Conservation (phyloP, 2,797 vertebrate genomes). For the Acanthis flammea region DNA sequence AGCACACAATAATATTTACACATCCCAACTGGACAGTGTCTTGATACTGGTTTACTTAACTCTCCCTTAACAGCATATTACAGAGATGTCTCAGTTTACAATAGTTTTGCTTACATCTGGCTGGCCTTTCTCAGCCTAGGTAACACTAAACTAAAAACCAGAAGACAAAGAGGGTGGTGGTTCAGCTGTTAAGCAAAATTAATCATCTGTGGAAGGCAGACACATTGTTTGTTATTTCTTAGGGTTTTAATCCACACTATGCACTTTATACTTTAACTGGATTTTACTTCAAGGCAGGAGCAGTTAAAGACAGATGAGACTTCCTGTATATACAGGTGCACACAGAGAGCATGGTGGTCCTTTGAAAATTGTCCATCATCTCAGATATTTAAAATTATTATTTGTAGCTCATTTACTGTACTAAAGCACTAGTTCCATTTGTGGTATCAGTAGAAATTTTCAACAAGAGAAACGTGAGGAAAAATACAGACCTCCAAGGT, state of each 20-base stretch:
- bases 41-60: conserved; percentile 75
- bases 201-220: conserved; percentile 47
- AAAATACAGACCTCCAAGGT: background rate
- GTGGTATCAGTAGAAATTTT: background rate
- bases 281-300: conserved; percentile 52
- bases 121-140: conserved; percentile 37
- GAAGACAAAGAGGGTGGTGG: conserved; percentile 4
- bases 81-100: conserved; percentile 44
- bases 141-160: conserved; percentile 10
- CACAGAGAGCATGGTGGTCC: background rate
- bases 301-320: conserved; percentile 27
- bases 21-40: conserved; percentile 91
- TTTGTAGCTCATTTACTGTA: background rate
- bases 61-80: background rate
- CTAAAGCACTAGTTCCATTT: background rate
- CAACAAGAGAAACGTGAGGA: background rate
- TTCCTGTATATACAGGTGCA: conserved; percentile 2
- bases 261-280: conserved; percentile 76
- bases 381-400: background rate
- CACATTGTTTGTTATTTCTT: conserved; percentile 57
- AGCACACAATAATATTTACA: conserved; percentile 90
- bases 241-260: conserved; percentile 59
- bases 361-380: background rate
- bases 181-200: conserved; percentile 35
- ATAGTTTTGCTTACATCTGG: conserved; percentile 53